Evolutionary conservation across 2,797 vertebrate genomes (phyloP).

Genomic region (Leucoraja ocellata): DNA sequence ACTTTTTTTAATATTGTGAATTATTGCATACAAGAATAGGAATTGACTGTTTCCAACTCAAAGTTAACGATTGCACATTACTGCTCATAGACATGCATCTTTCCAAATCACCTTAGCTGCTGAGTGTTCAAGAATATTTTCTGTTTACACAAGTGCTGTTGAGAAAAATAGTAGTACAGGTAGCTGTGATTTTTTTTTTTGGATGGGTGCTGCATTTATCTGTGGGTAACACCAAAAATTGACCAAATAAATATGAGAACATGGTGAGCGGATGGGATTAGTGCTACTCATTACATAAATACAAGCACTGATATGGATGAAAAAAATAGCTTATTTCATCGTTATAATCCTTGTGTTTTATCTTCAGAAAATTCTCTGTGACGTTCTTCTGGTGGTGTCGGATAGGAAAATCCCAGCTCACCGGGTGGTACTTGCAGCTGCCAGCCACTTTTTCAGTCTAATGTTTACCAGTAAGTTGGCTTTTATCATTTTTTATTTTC

Average conservation of each 20-base stretch:
- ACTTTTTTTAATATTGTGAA: too few relatives aligned
- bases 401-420: conserved; percentile 88
- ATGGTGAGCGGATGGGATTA: not conserved
- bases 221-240: not conserved
- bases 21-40: too few relatives aligned
- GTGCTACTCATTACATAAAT: not conserved
- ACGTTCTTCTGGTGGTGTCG: conserved; percentile 88
- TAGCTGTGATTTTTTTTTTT: not conserved
- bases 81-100: too few relatives aligned
- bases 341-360: not conserved
- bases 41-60: too few relatives aligned
- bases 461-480: conserved; percentile 92
- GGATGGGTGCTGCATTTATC: not conserved
- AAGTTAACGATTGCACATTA: not conserved
- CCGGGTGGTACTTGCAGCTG: conserved; percentile 88
- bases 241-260: not conserved
- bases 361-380: conserved; percentile 82
- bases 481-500: conserved; percentile 38
- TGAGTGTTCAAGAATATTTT: not conserved
- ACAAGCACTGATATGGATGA: not conserved
- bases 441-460: conserved; percentile 94
- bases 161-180: not conserved
- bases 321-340: not conserved
- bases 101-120: not conserved
- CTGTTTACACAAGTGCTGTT: not conserved